phyloP scores from a whole-genome alignment of 2,888 invertebrate genomes.

The Cybosia mesomella region DNA sequence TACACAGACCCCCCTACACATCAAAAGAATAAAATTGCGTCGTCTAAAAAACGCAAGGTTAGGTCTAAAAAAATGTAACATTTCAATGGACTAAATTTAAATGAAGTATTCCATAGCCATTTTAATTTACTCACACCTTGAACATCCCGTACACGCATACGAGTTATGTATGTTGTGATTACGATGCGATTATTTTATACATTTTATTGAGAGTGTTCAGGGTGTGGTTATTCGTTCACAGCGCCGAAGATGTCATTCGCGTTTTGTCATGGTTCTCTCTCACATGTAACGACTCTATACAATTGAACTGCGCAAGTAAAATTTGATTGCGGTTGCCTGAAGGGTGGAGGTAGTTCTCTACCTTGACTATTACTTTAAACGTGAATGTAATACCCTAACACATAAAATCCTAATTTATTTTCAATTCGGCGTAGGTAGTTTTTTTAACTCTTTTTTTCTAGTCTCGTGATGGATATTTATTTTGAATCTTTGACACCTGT shows the following conservation, averaged over 20 bases:
- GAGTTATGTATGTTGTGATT: neutral
- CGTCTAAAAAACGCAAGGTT: too few species aligned
- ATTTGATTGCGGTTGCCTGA: neutral
- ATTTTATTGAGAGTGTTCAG: neutral
- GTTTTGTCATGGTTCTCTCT: slow-evolving; percentile 2
- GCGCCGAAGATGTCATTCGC: neutral
- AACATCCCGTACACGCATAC: neutral
- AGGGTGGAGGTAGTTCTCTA: neutral
- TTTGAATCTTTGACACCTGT: too few species aligned
- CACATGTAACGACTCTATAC: neutral
- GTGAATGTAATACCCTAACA: neutral
- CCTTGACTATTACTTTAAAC: neutral
- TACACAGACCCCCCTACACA: too few species aligned
- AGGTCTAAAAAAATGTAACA: too few species aligned
- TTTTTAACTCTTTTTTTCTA: neutral
- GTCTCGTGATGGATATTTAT: too few species aligned
- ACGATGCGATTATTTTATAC: slow-evolving; percentile 1
- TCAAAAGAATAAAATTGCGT: too few species aligned
- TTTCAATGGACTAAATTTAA: too few species aligned
- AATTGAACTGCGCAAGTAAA: neutral
- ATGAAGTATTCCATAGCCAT: neutral
- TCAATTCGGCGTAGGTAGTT: neutral
- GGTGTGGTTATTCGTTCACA: neutral
- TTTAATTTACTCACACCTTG: neutral
- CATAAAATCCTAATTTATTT: neutral